Percentiles rank a stretch among this genome's conserved stretches.
Evolutionary conservation across 92 coral and sea anemone species (phyloP).

Genomic region (Blastomussa wellsi): DNA sequence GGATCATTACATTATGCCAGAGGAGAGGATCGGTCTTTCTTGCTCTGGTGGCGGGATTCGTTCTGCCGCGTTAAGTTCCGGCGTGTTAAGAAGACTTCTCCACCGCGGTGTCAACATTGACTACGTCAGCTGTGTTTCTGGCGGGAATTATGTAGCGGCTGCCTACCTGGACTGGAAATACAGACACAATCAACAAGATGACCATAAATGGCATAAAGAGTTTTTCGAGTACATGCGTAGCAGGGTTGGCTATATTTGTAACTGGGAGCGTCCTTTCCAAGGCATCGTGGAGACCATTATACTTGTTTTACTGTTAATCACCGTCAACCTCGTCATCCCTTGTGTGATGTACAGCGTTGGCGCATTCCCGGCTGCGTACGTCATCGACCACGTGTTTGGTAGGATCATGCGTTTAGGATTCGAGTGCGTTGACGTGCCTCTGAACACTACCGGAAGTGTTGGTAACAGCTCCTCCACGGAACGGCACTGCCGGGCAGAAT

Average conservation of each 20-base stretch:
- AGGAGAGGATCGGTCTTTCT: conserved; percentile 67
- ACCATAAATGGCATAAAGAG: conserved; percentile 74
- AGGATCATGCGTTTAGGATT: conserved; percentile 68
- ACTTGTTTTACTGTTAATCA: conserved; percentile 49
- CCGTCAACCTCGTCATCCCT: conserved; percentile 77
- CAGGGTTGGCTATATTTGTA: conserved; percentile 72
- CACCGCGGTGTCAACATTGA: conserved; percentile 71
- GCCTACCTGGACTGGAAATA: conserved; percentile 86
- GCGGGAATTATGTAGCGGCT: conserved; percentile 83
- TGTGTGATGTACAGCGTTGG: conserved; percentile 65
- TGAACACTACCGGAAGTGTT: background rate
- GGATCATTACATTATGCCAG: background rate
- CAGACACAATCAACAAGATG: conserved; percentile 58
- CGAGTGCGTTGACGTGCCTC: conserved; percentile 41
- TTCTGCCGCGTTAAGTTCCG: conserved; percentile 84
- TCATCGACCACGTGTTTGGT: conserved; percentile 76
- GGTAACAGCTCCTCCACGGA: conserved; percentile 26
- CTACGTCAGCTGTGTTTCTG: conserved; percentile 83
- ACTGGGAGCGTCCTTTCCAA: conserved; percentile 61
- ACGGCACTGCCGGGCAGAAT: conserved; percentile 28
- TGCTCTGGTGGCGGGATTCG: conserved; percentile 90
- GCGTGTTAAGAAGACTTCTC: conserved; percentile 81
- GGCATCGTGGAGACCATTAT: conserved; percentile 62
- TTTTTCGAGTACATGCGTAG: conserved; percentile 83
- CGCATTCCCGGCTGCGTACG: conserved; percentile 72